These are phyloP conservation scores for Agrotis exclamationis DNA, from an alignment of 2,888 invertebrate genomes.

Conservation along the genomic window DNA sequence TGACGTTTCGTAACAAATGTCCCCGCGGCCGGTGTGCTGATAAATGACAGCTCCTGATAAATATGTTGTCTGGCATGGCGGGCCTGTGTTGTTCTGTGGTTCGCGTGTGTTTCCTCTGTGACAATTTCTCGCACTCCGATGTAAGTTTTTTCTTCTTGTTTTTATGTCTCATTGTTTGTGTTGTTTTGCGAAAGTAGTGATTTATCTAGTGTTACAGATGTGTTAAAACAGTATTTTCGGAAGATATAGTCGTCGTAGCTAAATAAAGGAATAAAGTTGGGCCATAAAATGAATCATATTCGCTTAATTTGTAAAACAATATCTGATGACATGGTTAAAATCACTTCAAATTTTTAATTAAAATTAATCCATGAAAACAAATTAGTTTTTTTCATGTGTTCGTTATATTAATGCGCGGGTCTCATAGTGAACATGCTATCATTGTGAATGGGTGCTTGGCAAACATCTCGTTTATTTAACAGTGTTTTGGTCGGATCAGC, in stretches of 20 bases:
- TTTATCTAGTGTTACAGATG: constrained; percentile 14
- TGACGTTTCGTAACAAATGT: constrained; percentile 75
- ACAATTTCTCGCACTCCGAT: constrained; percentile 44
- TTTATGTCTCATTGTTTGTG: constrained; percentile 35
- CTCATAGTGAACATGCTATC: not conserved
- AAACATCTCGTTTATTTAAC: not conserved
- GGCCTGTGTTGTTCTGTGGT: constrained; percentile 53
- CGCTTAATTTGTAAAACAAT: not conserved
- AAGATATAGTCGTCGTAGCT: not conserved
- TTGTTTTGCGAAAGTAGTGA: constrained; percentile 32
- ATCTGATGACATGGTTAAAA: too few relatives aligned
- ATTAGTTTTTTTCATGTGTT: not conserved
- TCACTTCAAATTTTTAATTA: not conserved
- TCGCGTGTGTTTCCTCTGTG: constrained; percentile 41
- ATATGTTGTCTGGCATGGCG: constrained; percentile 62
- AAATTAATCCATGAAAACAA: not conserved
- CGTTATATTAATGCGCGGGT: not conserved
- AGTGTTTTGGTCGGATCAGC: constrained; percentile 24
- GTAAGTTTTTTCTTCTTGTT: constrained; percentile 58
- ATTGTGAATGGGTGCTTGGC: not conserved
- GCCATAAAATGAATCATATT: not conserved
- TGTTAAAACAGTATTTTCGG: not conserved
- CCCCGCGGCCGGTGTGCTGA: constrained; percentile 71
- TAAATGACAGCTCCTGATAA: constrained; percentile 70
- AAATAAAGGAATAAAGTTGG: not conserved